A percentile compares a stretch with the other conserved stretches of the same genome.
Conservation (phyloP, 2,888 invertebrate species). For the Cremastinae sp. region DNA sequence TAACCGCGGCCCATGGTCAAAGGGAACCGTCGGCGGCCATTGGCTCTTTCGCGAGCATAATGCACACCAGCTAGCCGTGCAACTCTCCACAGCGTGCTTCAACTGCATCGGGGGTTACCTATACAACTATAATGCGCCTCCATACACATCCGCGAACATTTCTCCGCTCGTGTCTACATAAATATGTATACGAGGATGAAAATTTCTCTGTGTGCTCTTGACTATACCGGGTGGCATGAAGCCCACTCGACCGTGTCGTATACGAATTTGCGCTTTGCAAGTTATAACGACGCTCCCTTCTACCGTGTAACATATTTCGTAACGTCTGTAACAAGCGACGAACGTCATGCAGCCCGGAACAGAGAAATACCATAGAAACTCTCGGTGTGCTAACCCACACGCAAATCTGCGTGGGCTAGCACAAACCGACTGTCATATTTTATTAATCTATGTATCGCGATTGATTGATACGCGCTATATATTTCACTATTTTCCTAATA, state of each 20-base stretch:
- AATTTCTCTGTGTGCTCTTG: background rate
- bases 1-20: constrained; percentile 64
- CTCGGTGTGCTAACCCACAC: constrained; percentile 1
- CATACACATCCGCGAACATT: background rate
- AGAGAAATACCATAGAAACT: constrained; percentile 32
- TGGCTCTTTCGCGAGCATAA: constrained; percentile 64
- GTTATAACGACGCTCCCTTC: constrained; percentile 50
- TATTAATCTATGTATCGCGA: background rate
- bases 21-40: constrained; percentile 63
- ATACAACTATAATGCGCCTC: constrained; percentile 4
- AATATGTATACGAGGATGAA: background rate
- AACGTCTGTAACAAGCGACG: constrained; percentile 40
- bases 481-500: constrained; percentile 41
- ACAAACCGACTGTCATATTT: background rate
- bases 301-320: constrained; percentile 52
- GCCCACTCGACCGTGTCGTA: constrained; percentile 49
- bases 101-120: constrained; percentile 34
- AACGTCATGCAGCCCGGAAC: constrained; percentile 11
- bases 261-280: constrained; percentile 50
- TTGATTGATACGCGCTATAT: background rate
- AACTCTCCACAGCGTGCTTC: constrained; percentile 45
- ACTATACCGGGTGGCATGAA: constrained; percentile 57
- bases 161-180: background rate
- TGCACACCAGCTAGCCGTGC: constrained; percentile 59
- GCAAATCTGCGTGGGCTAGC: background rate